Conservation (phyloP, 2,113 vertebrate species). For the Thermophis baileyi region DNA sequence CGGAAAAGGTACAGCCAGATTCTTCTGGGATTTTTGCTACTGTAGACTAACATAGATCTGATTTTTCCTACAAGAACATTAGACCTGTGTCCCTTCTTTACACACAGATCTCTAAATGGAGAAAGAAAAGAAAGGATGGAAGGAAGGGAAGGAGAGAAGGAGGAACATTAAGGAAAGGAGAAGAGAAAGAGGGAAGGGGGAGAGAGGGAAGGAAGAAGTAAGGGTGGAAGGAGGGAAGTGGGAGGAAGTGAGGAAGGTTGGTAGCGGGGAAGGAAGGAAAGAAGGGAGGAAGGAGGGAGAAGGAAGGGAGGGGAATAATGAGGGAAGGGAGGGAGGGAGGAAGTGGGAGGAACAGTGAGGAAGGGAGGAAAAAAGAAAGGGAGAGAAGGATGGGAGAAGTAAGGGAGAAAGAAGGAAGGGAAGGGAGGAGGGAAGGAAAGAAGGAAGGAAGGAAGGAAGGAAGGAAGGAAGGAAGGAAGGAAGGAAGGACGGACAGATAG, state of each 20-base stretch:
- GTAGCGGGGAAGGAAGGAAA: not conserved
- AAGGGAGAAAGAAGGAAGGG: too few relatives aligned
- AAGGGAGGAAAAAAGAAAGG: not conserved
- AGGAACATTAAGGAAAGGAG: too few relatives aligned
- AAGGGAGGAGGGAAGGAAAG: too few relatives aligned
- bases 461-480: not conserved
- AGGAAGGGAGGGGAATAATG: too few relatives aligned
- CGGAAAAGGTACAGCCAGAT: not conserved
- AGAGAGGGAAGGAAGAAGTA: not conserved
- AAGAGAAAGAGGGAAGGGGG: too few relatives aligned
- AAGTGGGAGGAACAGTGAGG: not conserved
- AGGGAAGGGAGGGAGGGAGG: too few relatives aligned
- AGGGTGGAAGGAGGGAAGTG: not conserved
- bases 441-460: too few relatives aligned
- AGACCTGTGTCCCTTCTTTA: not conserved
- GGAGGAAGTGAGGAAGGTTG: too few relatives aligned
- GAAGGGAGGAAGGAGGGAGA: not conserved
- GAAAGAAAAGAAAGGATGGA: not conserved
- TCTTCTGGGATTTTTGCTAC: not conserved
- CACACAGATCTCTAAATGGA: not conserved
- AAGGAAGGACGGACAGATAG: not conserved
- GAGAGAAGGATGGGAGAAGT: too few relatives aligned
- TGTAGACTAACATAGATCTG: not conserved
- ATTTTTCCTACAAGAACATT: not conserved
- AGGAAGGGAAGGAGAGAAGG: not conserved